Conservation (phyloP, 2,888 invertebrate species). For the Trichopria drosophilae region DNA sequence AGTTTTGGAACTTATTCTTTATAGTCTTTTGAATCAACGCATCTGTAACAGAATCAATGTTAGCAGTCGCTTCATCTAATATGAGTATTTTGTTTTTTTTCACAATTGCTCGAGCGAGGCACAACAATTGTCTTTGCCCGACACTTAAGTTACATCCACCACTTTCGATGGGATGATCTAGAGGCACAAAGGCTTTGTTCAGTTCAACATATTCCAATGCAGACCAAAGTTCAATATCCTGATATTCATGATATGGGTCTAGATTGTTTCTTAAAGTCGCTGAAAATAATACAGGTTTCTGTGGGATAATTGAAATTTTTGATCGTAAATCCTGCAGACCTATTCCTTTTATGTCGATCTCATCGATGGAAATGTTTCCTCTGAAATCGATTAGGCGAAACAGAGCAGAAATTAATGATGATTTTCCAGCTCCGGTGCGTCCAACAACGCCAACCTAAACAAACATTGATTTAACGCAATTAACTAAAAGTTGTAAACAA, state of each 20-base stretch:
- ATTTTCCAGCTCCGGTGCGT: constrained; percentile 85
- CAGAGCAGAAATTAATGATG: constrained; percentile 77
- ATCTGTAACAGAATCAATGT: constrained; percentile 82
- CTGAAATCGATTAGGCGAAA: constrained; percentile 79
- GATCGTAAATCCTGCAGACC: constrained; percentile 76
- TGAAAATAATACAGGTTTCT: constrained; percentile 85
- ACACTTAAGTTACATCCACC: constrained; percentile 84
- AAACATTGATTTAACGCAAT: background rate
- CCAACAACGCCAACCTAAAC: constrained; percentile 80
- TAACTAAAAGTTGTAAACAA: too few species aligned
- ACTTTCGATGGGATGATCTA: constrained; percentile 70
- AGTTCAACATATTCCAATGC: constrained; percentile 77
- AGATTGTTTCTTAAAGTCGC: constrained; percentile 80
- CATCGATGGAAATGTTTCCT: constrained; percentile 78
- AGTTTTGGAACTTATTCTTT: constrained; percentile 74
- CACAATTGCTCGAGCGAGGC: constrained; percentile 83
- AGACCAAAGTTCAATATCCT: constrained; percentile 81
- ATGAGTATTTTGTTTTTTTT: constrained; percentile 78
- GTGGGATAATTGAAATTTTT: constrained; percentile 88
- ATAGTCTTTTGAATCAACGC: constrained; percentile 83
- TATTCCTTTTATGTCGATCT: constrained; percentile 68
- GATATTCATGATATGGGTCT: constrained; percentile 77
- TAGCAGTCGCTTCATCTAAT: constrained; percentile 88
- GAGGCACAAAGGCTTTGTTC: constrained; percentile 68
- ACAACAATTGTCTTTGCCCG: constrained; percentile 85